These are phyloP conservation scores for Eustalomyia histrio DNA, from an alignment of 2,888 invertebrate genomes.

Conservation along the genomic window DNA sequence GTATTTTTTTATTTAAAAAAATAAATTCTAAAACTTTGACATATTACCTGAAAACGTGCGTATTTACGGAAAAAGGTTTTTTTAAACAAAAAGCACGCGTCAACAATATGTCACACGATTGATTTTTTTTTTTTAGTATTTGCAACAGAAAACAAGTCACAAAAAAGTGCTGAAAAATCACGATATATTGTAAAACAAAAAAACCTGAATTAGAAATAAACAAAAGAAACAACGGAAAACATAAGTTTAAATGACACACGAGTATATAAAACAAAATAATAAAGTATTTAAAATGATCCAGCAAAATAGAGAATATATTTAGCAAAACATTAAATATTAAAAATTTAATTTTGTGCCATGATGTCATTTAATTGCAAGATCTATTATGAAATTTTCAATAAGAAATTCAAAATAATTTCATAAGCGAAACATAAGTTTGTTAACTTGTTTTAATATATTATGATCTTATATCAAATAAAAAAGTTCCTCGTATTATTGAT, in stretches of 20 bases:
- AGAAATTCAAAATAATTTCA: no score
- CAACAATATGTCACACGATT: constrained; percentile 51
- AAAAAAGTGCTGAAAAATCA: constrained; percentile 19
- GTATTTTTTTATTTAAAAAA: background rate
- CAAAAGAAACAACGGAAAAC: constrained; percentile 57
- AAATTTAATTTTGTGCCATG: no score
- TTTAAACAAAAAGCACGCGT: constrained; percentile 51
- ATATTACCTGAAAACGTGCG: constrained; percentile 45
- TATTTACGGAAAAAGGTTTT: constrained; percentile 59
- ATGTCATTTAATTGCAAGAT: no score
- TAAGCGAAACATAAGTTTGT: no score
- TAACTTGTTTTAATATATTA: no score
- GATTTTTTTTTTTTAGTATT: constrained; percentile 32
- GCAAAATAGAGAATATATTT: constrained; percentile 32
- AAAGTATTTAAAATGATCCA: constrained; percentile 19
- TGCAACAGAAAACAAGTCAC: constrained; percentile 28
- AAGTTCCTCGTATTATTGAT: no score
- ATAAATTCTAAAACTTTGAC: background rate
- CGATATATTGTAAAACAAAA: constrained; percentile 8
- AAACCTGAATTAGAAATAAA: constrained; percentile 25
- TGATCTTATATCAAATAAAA: no score
- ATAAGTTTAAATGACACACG: constrained; percentile 47
- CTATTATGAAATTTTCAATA: no score
- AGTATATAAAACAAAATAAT: constrained; percentile 26
- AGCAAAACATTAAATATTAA: no score